Evolutionary conservation across 2,113 vertebrate genomes (phyloP), one percentile per base, ranked within the genome.

Genomic region (Lipophrys pholis): DNA sequence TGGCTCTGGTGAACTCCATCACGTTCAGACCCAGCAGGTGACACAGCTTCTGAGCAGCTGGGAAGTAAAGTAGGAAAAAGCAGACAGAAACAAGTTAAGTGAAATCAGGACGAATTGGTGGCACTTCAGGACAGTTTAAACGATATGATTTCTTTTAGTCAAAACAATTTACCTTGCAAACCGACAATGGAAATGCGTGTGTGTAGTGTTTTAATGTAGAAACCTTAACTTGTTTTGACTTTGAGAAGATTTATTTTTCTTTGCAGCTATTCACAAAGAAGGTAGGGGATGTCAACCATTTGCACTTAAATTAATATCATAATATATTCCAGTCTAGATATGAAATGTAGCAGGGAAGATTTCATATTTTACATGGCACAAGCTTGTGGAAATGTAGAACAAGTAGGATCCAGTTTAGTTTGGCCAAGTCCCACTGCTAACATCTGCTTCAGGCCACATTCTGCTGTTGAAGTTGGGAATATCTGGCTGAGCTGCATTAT

Each of bases 1-100:
- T 99, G 83, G 98, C 98, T 2, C 98, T 94, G 14, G 96, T 99
- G 60, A 99, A 99, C 90, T 99, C 98, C 97, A 98, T 97, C 50
- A 99, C 97, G 14, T 96, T 98, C 95, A 99, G 94, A 15, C 98
- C 98, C 69, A 99, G 93, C 39, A 99, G 94, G 59, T 99, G 98
- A 90, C 97, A 99, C 76, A 99, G 94, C 73, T 99, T 99, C 94
- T 99, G 98, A 64, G 97, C 97, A 1, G 97, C 98, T 99, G 76
- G 35, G 17, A 69, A 54, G 60, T 35, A 69, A 7, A 51, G 11
- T 60, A 14, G 53, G 49, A 66, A 10, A 17, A 30, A 39, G 1
- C 7, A 63, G 14, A 65, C 5, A 54, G 61, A 6, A 10, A 14
- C 5, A 30, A 54, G 40, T 65, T 43, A 3, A 16, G 57, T 69